Base-by-base conservation (phyloP, 2,888 invertebrate species). In the Mythimna loreyi region DNA sequence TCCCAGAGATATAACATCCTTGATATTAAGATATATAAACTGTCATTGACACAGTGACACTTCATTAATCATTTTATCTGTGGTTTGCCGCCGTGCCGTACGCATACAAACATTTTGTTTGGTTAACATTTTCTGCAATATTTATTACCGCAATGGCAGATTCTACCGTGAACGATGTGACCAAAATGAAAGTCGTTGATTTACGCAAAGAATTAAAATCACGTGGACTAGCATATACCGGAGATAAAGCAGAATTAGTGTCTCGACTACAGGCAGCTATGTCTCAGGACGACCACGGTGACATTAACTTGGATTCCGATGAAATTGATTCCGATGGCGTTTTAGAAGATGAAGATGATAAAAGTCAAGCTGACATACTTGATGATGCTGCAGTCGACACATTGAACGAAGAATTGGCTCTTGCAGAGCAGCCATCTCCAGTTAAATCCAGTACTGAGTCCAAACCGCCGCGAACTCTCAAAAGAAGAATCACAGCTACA, bases 191-290 rank as follows among this genome's bases (percentile, higher is more conserved):
- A 97, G 98, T 99, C 45, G 97, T 98, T 19, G 98, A 99, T 91
- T 94, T 99, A 83, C 98, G 98, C 86, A 97, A 97, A 85, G 98
- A 98, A 90, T 92, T 99, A 65, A 98, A 98, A 92, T 93, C 97
- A 75, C 97, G 98, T 87, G 98, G 98, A 28, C 94, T 98, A 30
- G 93, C 97, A 19, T 96, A 97, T 11, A 93, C 97, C 59, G 99
- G 99, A 7, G 98, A 98, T 90, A 99, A 98, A 96, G 97, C 96
- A 53, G 98, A 98, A 87, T 95, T 99, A 63, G 96, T 98, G 52
- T 97, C 98, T 80, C 96, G 98, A 82, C 96, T 99, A 58, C 97
- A 98, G 87, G 83, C 92, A 23, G 96, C 97, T 11, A 83, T 97
- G 96, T 84, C 92, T 90, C 88, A 96, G 92, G 93, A 92, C 47